Conservation (phyloP, 2,888 invertebrate genomes). For the Taphrorychus bicolor region DNA sequence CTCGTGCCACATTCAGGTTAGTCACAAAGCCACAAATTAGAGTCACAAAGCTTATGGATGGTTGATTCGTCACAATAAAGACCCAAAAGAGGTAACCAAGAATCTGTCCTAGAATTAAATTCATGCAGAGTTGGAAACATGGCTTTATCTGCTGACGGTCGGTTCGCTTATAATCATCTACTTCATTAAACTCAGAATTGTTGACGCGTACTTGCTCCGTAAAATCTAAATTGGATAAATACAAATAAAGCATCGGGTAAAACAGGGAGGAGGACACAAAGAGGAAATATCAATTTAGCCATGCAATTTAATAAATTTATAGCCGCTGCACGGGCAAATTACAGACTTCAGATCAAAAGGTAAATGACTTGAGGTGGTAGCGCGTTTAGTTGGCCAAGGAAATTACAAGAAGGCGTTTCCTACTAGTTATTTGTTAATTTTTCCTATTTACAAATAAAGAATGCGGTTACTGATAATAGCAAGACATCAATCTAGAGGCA, state of each 20-base stretch:
- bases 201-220: conserved; percentile 5
- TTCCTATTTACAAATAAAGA: neutral
- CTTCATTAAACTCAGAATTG: too few relatives aligned
- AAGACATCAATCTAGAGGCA: conserved; percentile 23
- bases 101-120: too few relatives aligned
- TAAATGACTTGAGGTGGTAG: conserved; percentile 17
- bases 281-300: conserved; percentile 24
- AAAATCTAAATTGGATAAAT: conserved; percentile 17
- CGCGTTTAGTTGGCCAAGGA: neutral
- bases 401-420: neutral
- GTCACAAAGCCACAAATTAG: too few relatives aligned
- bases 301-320: conserved; percentile 27
- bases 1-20: too few relatives aligned
- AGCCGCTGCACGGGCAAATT: conserved; percentile 17
- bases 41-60: too few relatives aligned
- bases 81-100: too few relatives aligned
- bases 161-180: too few relatives aligned
- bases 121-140: too few relatives aligned
- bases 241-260: conserved; percentile 8
- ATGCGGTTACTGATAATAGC: conserved; percentile 8
- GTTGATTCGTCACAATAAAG: too few relatives aligned
- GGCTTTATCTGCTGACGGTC: too few relatives aligned
- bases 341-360: conserved; percentile 16
- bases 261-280: conserved; percentile 16
- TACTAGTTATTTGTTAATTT: neutral